Evolutionary conservation across 1,140 invertebrate genomes (phyloP), one percentile per base, ranked within the genome.

Genomic region (Forficula auricularia): DNA sequence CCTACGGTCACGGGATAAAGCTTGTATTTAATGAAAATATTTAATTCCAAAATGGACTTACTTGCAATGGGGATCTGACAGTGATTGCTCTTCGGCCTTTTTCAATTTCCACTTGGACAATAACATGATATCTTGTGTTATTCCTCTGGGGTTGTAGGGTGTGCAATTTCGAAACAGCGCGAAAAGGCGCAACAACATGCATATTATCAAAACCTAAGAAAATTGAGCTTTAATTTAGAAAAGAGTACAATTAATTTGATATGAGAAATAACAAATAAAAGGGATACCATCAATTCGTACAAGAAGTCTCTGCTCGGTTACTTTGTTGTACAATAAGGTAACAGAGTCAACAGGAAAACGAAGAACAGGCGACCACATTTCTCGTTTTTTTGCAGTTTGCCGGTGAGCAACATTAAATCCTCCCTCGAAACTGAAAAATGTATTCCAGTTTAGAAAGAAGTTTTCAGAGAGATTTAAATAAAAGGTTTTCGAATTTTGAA

Each of bases 51-150:
- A n/a, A n/a, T n/a, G n/a, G n/a, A n/a, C n/a, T n/a, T 61, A 83
- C 81, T 71, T 80, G 75, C 15, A 86, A 57, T 1, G 82, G 82
- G 16, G 82, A 84, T 50, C 76, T 60, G 7, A 85, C 67, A 3
- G 66, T 70, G 16, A 83, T 73, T 33, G 65, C 72, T 50, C 70
- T 72, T 36, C 71, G 64, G 20, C 71, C 66, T 36, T 71, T 71
- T 51, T 67, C 65, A 2, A 71, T 71, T 6, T 68, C 67, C 8
- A 75, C 68, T 51, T 75, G 72, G 15, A 79, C 64, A 2, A 79
- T 63, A 16, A 79, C 58, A 54, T 79, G 72, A 61, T 82, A 82
- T 34, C 73, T 64, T 8, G 71, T 74, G 9, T 67, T 65, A 49
- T 78, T 71, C 60, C 70, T 73, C 20, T 66, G 65, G 1, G 79